These are phyloP conservation scores for Acrocephalus arundinaceus DNA, from an alignment of 2,113 vertebrate genomes.

Conservation along the genomic window DNA sequence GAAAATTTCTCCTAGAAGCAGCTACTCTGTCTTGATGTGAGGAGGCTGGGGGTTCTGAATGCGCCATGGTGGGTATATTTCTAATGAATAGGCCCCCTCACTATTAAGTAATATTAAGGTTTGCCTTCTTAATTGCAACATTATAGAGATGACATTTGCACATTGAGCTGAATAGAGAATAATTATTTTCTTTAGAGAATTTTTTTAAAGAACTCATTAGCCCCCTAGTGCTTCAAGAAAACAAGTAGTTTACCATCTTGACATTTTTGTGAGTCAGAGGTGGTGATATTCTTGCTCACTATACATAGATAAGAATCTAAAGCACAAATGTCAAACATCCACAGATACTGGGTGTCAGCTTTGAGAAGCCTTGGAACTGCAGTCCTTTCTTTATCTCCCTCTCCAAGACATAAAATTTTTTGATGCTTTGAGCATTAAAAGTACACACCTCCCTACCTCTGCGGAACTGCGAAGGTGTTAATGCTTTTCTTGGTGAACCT, in stretches of 20 bases:
- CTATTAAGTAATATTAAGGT: neutral
- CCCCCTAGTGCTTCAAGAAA: neutral
- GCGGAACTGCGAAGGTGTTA: neutral
- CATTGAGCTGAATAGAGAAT: neutral
- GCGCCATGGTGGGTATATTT: neutral
- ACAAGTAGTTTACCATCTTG: neutral
- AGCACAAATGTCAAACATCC: neutral
- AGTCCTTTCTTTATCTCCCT: neutral
- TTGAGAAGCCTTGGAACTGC: neutral
- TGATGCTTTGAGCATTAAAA: neutral
- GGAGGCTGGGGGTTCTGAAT: neutral
- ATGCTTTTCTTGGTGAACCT: neutral
- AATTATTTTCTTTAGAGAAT: neutral
- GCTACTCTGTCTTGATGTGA: neutral
- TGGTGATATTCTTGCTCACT: neutral
- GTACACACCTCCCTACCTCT: neutral
- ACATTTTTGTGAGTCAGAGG: neutral
- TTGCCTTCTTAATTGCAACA: neutral
- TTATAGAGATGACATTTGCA: neutral
- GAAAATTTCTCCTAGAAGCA: neutral
- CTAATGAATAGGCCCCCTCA: neutral
- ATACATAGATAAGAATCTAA: neutral
- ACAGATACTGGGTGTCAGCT: neutral
- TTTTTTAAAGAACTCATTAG: constrained; percentile 1
- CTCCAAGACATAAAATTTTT: neutral